These are phyloP conservation scores for Erpetoichthys calabaricus DNA, from an alignment of 2,797 vertebrate species.

Conservation along the genomic window DNA sequence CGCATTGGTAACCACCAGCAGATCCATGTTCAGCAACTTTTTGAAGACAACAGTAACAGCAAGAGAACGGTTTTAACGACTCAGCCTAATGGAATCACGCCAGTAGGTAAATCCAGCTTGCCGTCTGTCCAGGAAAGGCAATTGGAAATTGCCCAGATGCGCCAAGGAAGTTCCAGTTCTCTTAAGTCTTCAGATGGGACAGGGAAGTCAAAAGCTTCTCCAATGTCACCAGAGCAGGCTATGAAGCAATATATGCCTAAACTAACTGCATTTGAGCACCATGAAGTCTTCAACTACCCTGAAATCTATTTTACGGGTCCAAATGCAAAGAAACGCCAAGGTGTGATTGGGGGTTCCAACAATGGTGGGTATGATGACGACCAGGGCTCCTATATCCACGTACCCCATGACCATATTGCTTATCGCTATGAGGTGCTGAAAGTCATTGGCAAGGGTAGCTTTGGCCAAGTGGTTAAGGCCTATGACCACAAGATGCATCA, in stretches of 20 bases:
- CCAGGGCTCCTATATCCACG: conserved; percentile 95
- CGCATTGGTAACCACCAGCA: conserved; percentile 67
- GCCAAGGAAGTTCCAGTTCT: conserved; percentile 75
- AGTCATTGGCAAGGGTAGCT: conserved; percentile 96
- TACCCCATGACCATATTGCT: conserved; percentile 86
- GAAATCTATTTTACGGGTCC: conserved; percentile 86
- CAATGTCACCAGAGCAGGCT: conserved; percentile 75
- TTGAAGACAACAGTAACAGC: conserved; percentile 81
- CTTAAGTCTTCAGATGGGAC: conserved; percentile 68
- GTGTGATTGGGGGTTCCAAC: conserved; percentile 81
- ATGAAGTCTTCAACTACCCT: conserved; percentile 83
- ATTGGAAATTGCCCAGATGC: conserved; percentile 55
- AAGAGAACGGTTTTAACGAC: conserved; percentile 79
- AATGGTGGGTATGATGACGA: conserved; percentile 91
- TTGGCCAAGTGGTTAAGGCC: conserved; percentile 94
- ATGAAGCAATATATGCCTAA: conserved; percentile 98
- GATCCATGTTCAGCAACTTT: conserved; percentile 78
- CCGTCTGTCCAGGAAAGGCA: conserved; percentile 64
- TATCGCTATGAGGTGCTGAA: conserved; percentile 95
- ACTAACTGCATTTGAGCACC: conserved; percentile 82
- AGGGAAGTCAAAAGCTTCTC: conserved; percentile 58
- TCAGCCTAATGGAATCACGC: conserved; percentile 83
- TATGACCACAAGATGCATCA: conserved; percentile 88
- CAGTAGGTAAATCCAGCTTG: conserved; percentile 59
- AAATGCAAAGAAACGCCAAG: conserved; percentile 85